Evolutionary conservation across 2,113 vertebrate genomes (phyloP), one percentile per base, ranked within the genome.

Genomic region (Lanius ludovicianus): DNA sequence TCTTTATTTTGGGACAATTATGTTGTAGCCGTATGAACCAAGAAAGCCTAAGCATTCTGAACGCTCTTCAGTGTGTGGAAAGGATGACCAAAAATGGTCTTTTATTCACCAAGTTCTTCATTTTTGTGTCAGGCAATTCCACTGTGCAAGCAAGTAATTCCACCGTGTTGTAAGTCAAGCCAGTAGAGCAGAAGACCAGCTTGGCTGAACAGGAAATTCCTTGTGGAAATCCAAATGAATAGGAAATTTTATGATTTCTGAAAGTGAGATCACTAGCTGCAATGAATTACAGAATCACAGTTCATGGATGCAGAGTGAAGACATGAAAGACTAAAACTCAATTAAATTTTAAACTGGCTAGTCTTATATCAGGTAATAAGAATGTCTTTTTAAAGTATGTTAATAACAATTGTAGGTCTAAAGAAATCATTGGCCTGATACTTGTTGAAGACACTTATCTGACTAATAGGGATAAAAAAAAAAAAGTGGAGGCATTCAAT

Each of bases 191-290:
- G 68, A 77, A 60, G 37, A 86, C 14, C 33, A 60, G 3, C 5
- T 78, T 78, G 49, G 3, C 10, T 47, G 33, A 69, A 52, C 15
- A 56, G 35, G 9, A 33, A 69, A 78, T 19, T 78, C 19, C 13
- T 68, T 4, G 1, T 31, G 25, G 33, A 67, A 6, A 2, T 86
- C 28, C 21, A 60, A 21, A 87, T 8, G 9, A 42, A 46, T 37
- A 89, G 35, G 7, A 53, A 63, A 63, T 39, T 35, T 19, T 44
- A 24, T 44, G 44, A 35, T 53, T 42, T 53, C 50, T 56, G 52
- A 27, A 70, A 31, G 4, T 0, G 0, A 83, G 11, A 10, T 70
- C 46, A 56, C 15, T 39, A 12, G 21, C 65, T 8, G 2, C 19
- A 80, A 39, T 30, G 68, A 77, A 39, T 57, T 56, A 60, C 13